Evolutionary conservation across 2,797 vertebrate species (phyloP).

Genomic region (Leucoraja ocellata): DNA sequence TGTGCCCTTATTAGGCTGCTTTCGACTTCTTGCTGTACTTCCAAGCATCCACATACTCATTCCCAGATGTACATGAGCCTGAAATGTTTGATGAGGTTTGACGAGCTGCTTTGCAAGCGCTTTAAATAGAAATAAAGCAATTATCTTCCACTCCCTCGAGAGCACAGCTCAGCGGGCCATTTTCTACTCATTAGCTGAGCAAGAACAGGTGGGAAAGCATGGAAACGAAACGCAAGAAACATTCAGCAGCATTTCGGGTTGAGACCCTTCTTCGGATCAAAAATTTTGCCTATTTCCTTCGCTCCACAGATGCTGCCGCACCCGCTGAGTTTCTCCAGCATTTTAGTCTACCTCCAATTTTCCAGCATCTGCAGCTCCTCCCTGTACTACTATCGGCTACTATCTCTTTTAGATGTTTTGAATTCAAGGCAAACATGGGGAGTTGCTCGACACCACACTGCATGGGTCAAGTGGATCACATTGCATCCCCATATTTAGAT

Average conservation of each 20-base stretch:
- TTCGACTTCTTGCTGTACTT: neutral
- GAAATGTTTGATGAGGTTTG: neutral
- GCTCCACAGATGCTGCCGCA: no score
- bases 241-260: no score
- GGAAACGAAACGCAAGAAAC: no score
- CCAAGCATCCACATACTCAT: neutral
- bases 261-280: no score
- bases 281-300: no score
- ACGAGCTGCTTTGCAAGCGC: neutral
- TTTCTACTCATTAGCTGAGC: neutral
- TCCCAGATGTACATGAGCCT: neutral
- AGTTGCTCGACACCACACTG: neutral
- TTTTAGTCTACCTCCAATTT: no score
- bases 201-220: no score
- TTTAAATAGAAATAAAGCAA: neutral
- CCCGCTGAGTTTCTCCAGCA: no score
- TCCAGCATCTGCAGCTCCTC: no score
- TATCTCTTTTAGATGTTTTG: neutral
- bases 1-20: no score
- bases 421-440: neutral
- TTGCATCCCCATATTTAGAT: neutral
- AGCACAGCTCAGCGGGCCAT: neutral
- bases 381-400: neutral
- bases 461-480: neutral
- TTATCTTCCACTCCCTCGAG: neutral